Percentiles rank a stretch among this genome's conserved stretches.
phyloP scores from a whole-genome alignment of 2,113 vertebrate genomes.

The Spilogale gracilis region DNA sequence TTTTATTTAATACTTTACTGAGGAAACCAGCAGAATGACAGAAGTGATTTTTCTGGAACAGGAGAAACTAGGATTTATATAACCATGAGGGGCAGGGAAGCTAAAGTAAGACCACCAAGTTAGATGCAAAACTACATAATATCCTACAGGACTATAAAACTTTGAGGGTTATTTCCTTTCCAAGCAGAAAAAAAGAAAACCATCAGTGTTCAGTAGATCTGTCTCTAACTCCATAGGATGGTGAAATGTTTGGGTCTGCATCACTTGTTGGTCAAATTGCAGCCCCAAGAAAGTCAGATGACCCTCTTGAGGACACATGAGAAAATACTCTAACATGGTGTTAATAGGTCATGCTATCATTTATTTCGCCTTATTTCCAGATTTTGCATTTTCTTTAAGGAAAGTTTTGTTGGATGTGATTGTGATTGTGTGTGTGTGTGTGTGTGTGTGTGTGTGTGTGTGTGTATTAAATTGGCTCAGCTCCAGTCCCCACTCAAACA shows the following conservation, averaged over 20 bases:
- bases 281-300: background rate
- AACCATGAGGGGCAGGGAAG: background rate
- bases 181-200: background rate
- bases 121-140: background rate
- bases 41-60: background rate
- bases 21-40: slow-evolving; percentile 46
- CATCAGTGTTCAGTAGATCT: background rate
- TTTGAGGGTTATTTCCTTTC: background rate
- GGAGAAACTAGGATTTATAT: background rate
- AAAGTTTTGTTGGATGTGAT: background rate
- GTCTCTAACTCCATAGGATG: background rate
- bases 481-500: background rate
- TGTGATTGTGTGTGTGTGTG: background rate
- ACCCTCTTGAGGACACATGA: background rate
- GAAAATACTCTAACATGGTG: background rate
- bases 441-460: background rate
- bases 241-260: background rate
- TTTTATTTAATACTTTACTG: slow-evolving; percentile 57
- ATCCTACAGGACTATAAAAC: background rate
- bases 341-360: background rate
- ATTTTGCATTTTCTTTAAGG: background rate
- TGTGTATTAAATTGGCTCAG: background rate
- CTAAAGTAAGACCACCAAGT: background rate
- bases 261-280: background rate
- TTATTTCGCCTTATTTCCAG: background rate